phyloP scores from a whole-genome alignment of 2,888 invertebrate species.

The Mythimna pallens region DNA sequence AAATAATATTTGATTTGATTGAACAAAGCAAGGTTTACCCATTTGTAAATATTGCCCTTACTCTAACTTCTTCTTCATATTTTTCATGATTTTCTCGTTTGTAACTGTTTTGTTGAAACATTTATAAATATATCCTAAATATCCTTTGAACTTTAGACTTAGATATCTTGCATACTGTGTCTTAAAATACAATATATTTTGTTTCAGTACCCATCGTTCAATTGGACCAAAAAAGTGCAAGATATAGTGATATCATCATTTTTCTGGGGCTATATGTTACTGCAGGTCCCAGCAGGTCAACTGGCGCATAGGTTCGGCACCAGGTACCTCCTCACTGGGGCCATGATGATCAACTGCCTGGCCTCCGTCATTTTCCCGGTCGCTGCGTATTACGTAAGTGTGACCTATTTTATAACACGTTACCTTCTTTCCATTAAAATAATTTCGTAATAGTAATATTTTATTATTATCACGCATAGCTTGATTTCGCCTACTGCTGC shows the following conservation, averaged over 20 bases:
- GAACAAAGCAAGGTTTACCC: too few species aligned
- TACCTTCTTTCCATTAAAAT: background rate
- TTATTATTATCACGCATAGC: too few species aligned
- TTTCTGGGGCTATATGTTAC: conserved; percentile 92
- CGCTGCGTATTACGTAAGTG: conserved; percentile 88
- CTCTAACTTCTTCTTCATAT: background rate
- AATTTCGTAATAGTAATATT: background rate
- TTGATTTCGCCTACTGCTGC: too few species aligned
- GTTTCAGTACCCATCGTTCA: conserved; percentile 82
- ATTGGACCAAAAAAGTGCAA: conserved; percentile 90
- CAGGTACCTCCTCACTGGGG: conserved; percentile 90
- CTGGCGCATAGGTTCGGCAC: conserved; percentile 94
- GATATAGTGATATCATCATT: conserved; percentile 89
- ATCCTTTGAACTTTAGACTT: too few species aligned
- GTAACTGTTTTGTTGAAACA: too few species aligned
- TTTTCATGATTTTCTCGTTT: background rate
- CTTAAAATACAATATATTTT: background rate
- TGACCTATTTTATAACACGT: conserved; percentile 55
- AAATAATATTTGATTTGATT: too few species aligned
- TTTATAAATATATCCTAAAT: background rate
- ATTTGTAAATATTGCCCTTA: background rate
- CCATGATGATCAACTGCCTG: conserved; percentile 91
- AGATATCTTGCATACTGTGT: too few species aligned
- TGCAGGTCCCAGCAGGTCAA: conserved; percentile 93
- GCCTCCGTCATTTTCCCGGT: conserved; percentile 92